Evolutionary conservation across 2,797 vertebrate genomes (phyloP).

Genomic region (Acanthopagrus latus): DNA sequence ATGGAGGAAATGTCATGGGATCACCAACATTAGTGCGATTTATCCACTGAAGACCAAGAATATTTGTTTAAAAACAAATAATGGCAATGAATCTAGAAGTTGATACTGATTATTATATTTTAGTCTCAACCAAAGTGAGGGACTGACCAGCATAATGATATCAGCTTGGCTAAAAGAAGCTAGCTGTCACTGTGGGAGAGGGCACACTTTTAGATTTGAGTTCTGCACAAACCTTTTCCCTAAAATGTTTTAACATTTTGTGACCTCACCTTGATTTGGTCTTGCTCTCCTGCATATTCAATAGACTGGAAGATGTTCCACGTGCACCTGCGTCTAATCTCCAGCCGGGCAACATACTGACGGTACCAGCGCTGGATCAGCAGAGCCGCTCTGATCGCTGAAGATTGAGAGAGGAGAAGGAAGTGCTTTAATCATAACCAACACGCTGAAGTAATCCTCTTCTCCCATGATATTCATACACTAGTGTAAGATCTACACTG

Average conservation of each 20-base stretch:
- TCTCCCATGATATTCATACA: not conserved
- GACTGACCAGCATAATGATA: no score
- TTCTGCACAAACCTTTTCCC: no score
- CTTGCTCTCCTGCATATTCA: slow-evolving; percentile 94
- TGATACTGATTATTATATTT: no score
- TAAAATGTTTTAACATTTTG: not conserved
- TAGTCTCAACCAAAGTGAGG: no score
- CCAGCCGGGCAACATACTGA: slow-evolving; percentile 88
- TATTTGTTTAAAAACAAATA: not conserved
- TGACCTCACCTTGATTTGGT: slow-evolving; percentile 91
- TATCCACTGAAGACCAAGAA: not conserved
- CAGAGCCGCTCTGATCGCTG: slow-evolving; percentile 90
- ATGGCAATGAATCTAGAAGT: no score
- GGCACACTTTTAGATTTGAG: not conserved
- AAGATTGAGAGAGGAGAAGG: not conserved
- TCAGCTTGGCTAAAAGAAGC: not conserved
- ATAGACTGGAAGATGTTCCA: slow-evolving; percentile 95
- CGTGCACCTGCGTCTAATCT: slow-evolving; percentile 89
- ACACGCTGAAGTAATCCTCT: not conserved
- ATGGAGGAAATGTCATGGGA: not conserved
- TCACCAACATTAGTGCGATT: not conserved
- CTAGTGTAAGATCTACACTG: not conserved
- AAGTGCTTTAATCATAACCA: not conserved
- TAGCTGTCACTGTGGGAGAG: not conserved
- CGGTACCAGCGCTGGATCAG: slow-evolving; percentile 98